These are phyloP conservation scores for Bubo scandiacus DNA, from an alignment of 2,113 vertebrate genomes.

Conservation along the genomic window DNA sequence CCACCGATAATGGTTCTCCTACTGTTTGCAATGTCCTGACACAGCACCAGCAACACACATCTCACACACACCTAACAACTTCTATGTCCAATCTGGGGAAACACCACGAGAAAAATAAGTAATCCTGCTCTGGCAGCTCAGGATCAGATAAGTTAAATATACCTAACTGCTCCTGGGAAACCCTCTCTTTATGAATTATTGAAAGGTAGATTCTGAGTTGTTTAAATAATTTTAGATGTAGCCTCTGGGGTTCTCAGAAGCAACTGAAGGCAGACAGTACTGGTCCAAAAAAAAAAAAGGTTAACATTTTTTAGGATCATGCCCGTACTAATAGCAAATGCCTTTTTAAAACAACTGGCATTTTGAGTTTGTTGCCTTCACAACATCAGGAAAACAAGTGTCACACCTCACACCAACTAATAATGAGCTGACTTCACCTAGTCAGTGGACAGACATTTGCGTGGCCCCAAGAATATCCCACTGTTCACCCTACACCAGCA, in stretches of 20 bases:
- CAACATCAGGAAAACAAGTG: slow-evolving; percentile 38
- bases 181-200: background rate
- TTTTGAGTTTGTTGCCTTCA: slow-evolving; percentile 42
- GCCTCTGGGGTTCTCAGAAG: background rate
- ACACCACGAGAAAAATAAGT: background rate
- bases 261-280: background rate
- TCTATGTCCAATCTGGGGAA: background rate
- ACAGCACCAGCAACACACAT: background rate
- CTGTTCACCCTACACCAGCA: slow-evolving; percentile 54
- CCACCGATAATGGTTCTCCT: background rate
- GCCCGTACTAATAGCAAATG: slow-evolving; percentile 6
- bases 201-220: background rate
- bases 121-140: background rate
- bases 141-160: background rate
- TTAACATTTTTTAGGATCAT: background rate
- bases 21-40: background rate
- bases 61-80: background rate
- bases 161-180: background rate
- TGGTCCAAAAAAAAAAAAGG: background rate
- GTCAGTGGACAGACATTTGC: slow-evolving; percentile 41
- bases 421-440: slow-evolving; percentile 58
- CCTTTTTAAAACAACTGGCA: slow-evolving; percentile 18
- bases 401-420: slow-evolving; percentile 33
- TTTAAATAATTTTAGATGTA: background rate
- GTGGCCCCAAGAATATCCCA: slow-evolving; percentile 49